Conservation (phyloP, 1,140 invertebrate genomes). For the Eumaeus atala region DNA sequence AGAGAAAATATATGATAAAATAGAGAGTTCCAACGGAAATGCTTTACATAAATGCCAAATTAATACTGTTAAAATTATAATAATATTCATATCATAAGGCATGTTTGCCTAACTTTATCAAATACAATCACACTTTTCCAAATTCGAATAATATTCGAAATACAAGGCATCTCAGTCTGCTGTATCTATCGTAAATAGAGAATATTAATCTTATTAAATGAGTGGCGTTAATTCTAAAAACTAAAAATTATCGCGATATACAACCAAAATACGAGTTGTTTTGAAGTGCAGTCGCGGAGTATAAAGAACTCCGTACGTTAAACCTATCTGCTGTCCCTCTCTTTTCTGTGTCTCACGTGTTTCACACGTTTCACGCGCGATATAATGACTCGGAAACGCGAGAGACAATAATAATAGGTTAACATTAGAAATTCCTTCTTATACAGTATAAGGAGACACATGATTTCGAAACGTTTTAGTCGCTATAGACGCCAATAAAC, state of each 20-base stretch:
- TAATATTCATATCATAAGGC: conserved; percentile 13
- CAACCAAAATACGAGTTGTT: neutral
- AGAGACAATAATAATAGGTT: too few species aligned
- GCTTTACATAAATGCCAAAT: conserved; percentile 51
- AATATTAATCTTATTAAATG: conserved; percentile 13
- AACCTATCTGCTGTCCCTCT: too few species aligned
- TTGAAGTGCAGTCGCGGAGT: neutral
- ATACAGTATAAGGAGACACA: too few species aligned
- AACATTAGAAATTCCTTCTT: too few species aligned
- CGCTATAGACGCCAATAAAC: too few species aligned
- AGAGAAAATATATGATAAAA: conserved; percentile 11
- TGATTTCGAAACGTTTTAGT: too few species aligned
- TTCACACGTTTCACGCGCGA: too few species aligned
- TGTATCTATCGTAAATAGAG: conserved; percentile 14
- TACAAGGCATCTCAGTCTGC: conserved; percentile 54
- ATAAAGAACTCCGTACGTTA: too few species aligned
- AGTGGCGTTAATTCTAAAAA: conserved; percentile 1
- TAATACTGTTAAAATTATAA: conserved; percentile 52
- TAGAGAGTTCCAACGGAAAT: conserved; percentile 13
- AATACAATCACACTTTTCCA: conserved; percentile 27
- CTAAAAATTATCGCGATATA: neutral
- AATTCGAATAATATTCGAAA: conserved; percentile 31
- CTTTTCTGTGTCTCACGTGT: too few species aligned
- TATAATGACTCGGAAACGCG: too few species aligned
- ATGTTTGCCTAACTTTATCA: conserved; percentile 12